Conservation (phyloP, 2,797 vertebrate species). For the Choloepus didactylus region DNA sequence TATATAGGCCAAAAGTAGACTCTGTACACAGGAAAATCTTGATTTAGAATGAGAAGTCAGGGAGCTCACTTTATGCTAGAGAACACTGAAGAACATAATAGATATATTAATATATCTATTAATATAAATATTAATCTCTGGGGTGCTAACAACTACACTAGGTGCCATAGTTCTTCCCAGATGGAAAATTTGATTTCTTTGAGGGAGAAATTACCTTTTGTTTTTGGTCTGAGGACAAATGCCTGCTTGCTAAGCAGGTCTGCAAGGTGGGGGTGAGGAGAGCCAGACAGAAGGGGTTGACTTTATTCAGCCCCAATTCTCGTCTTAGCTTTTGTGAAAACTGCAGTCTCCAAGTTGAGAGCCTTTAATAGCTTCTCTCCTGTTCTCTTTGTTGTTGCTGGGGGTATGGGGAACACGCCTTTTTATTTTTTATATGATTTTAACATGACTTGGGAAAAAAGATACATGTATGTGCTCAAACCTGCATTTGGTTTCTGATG, state of each 20-base stretch:
- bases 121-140: background rate
- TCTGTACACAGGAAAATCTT: background rate
- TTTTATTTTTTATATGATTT: constrained; percentile 31
- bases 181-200: background rate
- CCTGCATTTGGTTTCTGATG: background rate
- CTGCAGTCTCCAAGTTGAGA: background rate
- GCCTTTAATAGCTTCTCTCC: background rate
- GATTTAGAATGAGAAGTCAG: background rate
- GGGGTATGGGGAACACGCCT: background rate
- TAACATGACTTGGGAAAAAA: background rate
- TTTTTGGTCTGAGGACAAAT: background rate
- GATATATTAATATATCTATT: too few relatives aligned
- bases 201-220: background rate
- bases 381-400: background rate
- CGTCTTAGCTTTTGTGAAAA: background rate
- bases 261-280: background rate
- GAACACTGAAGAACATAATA: background rate
- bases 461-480: background rate
- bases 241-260: background rate
- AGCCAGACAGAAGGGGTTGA: background rate
- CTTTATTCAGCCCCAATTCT: background rate
- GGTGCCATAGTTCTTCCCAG: background rate
- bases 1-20: background rate
- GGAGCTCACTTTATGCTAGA: background rate
- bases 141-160: background rate